Evolutionary conservation across 1,140 invertebrate species (phyloP).

Genomic region (Aphaenogaster floridana): DNA sequence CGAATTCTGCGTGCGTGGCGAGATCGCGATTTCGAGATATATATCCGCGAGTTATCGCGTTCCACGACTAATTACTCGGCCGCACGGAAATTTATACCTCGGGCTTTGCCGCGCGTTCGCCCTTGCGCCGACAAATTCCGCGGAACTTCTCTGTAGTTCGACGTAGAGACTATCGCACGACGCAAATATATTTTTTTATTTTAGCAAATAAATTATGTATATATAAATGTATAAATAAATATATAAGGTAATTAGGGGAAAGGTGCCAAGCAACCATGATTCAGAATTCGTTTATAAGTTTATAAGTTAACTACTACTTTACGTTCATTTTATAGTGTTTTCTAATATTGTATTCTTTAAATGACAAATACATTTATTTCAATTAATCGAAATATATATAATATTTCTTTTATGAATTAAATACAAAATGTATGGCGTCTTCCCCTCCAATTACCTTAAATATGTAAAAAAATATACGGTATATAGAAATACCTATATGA

Average conservation of each 20-base stretch:
- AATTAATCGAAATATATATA: too few relatives aligned
- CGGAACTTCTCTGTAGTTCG: not conserved
- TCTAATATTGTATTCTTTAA: too few relatives aligned
- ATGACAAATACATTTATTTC: too few relatives aligned
- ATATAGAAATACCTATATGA: not conserved
- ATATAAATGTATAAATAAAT: not conserved
- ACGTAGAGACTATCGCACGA: not conserved
- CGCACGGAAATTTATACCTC: conserved; percentile 69
- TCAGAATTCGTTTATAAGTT: too few relatives aligned
- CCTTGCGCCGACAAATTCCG: not conserved
- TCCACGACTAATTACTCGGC: conserved; percentile 42
- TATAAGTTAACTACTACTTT: too few relatives aligned
- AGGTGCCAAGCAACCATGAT: too few relatives aligned
- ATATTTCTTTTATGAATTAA: too few relatives aligned
- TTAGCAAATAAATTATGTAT: not conserved
- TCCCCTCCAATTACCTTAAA: too few relatives aligned
- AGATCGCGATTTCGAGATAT: conserved; percentile 48
- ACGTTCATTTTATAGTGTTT: too few relatives aligned
- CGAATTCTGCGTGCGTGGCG: conserved; percentile 59
- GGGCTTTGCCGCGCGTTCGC: not conserved
- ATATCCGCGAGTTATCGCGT: conserved; percentile 17
- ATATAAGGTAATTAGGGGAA: too few relatives aligned
- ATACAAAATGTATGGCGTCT: too few relatives aligned
- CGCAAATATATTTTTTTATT: not conserved
- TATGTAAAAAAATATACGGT: not conserved